Evolutionary conservation across 2,888 invertebrate genomes (phyloP).

Genomic region (Cephalotes varians): DNA sequence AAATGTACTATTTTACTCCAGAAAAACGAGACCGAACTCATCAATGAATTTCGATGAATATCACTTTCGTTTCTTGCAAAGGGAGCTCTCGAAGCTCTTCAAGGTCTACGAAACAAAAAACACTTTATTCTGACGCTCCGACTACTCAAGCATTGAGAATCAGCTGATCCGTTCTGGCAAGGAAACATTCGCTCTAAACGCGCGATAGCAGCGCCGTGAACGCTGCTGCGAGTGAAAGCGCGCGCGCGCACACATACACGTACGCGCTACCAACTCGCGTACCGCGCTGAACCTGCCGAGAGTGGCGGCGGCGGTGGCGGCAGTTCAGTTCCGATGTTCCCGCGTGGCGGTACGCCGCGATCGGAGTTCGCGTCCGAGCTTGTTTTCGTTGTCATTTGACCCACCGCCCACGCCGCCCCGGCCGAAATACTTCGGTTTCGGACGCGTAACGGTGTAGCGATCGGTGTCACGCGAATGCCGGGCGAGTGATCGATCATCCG

Average conservation of each 20-base stretch:
- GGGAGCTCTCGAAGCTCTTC: background rate
- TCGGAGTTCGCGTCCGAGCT: constrained; percentile 31
- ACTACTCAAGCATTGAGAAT: constrained; percentile 47
- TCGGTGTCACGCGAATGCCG: constrained; percentile 3
- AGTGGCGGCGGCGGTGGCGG: constrained; percentile 45
- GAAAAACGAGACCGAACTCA: background rate
- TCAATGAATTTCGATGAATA: background rate
- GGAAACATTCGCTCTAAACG: background rate
- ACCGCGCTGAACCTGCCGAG: constrained; percentile 47
- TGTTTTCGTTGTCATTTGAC: constrained; percentile 1
- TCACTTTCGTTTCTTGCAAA: background rate
- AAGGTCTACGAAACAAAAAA: background rate
- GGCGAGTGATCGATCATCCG: constrained; percentile 16
- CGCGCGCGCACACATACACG: constrained; percentile 46
- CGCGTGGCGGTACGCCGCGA: constrained; percentile 78
- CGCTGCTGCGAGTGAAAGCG: constrained; percentile 47
- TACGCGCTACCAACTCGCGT: constrained; percentile 32
- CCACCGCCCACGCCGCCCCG: background rate
- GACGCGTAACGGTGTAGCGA: background rate
- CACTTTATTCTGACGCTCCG: background rate
- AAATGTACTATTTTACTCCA: background rate
- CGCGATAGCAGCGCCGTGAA: constrained; percentile 56
- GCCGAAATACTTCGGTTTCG: background rate
- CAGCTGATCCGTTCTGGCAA: constrained; percentile 69
- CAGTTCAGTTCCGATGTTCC: constrained; percentile 84